A percentile compares a stretch with the other conserved stretches of the same genome.
These are phyloP conservation scores for Rhinatrema bivittatum DNA, from an alignment of 2,797 vertebrate species.

Conservation along the genomic window DNA sequence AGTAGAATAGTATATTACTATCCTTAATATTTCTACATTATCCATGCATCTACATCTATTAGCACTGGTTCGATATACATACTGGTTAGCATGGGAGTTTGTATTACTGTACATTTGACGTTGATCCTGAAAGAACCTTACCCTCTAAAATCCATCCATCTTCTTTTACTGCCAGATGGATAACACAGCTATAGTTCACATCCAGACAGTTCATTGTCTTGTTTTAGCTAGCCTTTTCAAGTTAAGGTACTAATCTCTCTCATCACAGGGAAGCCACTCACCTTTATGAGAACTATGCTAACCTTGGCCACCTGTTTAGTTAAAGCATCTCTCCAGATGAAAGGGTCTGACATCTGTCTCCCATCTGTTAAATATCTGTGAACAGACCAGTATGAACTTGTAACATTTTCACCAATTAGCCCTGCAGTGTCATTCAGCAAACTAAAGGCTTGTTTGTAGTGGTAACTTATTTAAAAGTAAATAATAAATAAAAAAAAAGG, in stretches of 20 bases:
- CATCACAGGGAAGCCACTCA: slow-evolving; percentile 4
- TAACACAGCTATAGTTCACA: background rate
- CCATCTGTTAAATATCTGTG: no score
- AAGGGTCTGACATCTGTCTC: background rate
- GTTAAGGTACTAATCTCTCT: background rate
- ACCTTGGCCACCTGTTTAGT: slow-evolving; percentile 6
- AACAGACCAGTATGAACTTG: no score
- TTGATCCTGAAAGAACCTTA: background rate
- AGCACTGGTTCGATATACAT: no score
- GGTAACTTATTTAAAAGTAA: no score
- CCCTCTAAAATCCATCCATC: background rate
- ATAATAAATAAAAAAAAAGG: no score
- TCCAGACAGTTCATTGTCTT: background rate
- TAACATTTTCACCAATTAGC: no score
- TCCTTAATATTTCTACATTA: no score
- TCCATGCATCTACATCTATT: no score
- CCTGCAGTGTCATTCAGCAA: no score
- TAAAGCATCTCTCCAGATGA: background rate
- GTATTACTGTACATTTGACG: background rate
- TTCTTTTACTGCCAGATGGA: background rate
- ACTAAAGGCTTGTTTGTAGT: no score
- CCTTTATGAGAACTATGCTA: background rate
- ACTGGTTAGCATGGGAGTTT: no score
- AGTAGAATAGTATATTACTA: no score
- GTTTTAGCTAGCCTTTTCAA: background rate